Evolutionary conservation across 1,140 invertebrate species (phyloP), one percentile per base, ranked within the genome.

Genomic region (Pogonus chalceus): DNA sequence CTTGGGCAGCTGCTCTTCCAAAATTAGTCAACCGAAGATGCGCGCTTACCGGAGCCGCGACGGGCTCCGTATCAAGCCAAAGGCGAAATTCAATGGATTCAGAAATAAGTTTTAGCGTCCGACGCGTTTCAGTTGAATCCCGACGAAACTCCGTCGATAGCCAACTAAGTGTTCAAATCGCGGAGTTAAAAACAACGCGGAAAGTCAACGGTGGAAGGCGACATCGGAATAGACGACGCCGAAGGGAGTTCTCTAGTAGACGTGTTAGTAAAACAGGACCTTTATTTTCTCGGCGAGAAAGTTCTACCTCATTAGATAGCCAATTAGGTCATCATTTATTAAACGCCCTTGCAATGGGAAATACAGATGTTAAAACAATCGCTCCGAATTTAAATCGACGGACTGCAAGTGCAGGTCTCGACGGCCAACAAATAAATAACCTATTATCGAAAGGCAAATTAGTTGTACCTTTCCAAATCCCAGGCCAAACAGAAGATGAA

Each of bases 1-100:
- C 88, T 0, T 95, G 90, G 89, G 88, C 87, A 39, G 86, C 84
- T 31, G 90, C 90, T 55, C 74, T 96, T 39, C 91, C 90, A 0
- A 85, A 91, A 60, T 80, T 95, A 58, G 82, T 96, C 0, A 83
- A 81, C 23, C 73, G 92, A 18, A 76, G 91, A 62, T 88, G 87
- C 55, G 92, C 88, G 1, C 64, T 92, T 0, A 78, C 83, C 18
- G 74, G 78, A 58, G 69, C 69, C 55, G 73, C 79, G 49, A 72
- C 74, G 57, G 75, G 78, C 43, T 80, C 79, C 20, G 74, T 75
- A 9, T 82, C 80, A 2, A 81, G 79, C 52, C 80, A 82, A 56
- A 65, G 75, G 51, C 70, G 78, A 51, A 80, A 78, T 60, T 81
- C 79, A 0, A 66, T 79, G 39, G 87, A 90, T 67, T 90, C 88